Base-by-base conservation (phyloP, 2,113 vertebrate species). In the Choloepus hoffmanni region DNA sequence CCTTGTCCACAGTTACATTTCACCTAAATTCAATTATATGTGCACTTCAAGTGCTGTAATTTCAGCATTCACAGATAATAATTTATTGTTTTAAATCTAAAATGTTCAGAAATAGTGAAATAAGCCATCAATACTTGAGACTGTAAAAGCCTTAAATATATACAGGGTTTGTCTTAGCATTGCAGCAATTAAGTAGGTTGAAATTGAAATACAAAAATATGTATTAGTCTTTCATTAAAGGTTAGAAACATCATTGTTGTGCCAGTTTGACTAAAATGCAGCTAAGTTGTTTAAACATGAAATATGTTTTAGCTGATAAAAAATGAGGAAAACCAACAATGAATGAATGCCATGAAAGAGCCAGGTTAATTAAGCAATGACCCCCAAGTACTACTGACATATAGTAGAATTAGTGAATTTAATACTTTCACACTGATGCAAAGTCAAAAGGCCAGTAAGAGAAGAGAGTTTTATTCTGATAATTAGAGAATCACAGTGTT, bases 281-380 rank as follows among this genome's bases (percentile, higher is more conserved):
- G 45, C 55, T 85, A 93, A 96, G 30, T 50, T 89, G 11, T 90
- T 97, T 85, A 94, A 91, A 74, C 72, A 85, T 81, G 53, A 97
- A 96, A 68, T 16, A 40, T 60, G n/a, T 90, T 94, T 93, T 65
- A 76, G 48, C 26, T 94, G 68, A 82, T 63, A 96, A 76, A 79
- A 60, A 70, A 65, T 73, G 63, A 85, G 23, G 72, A 93, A 86
- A 43, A 86, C 50, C 43, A 83, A 72, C 96, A 89, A 4, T 88
- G 40, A 92, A 67, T 91, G 65, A 96, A 90, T 24, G 9, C 8
- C 26, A 68, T 43, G 7, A 65, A 62, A 93, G 30, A 92, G 14
- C 15, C 40, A 63, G 63, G 53, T 85, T 96, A 84, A 81, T 95
- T 88, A 95, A 28, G 21, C 78, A 90, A 68, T 77, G 70, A 77